These are phyloP conservation scores for Lagocephalus sceleratus DNA, from an alignment of 2,797 vertebrate genomes.

Conservation along the genomic window DNA sequence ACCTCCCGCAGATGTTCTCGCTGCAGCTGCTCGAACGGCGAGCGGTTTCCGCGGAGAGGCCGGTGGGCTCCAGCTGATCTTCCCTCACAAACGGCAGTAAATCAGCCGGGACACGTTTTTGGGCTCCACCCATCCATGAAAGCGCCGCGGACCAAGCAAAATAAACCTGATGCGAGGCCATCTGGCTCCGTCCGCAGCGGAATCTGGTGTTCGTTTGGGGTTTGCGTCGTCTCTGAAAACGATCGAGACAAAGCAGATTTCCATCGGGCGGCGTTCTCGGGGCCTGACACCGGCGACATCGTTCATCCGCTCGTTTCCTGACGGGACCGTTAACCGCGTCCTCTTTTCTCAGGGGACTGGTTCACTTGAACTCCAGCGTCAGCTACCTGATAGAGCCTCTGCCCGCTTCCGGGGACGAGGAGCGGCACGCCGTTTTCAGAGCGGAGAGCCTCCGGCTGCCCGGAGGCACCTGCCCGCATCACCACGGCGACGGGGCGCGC, in stretches of 20 bases:
- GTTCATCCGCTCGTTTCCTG: conserved; percentile 5
- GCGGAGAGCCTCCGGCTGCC: conserved; percentile 78
- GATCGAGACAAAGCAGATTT: too few relatives aligned
- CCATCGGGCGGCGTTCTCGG: too few relatives aligned
- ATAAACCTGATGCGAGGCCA: not conserved
- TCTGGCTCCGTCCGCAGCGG: not conserved
- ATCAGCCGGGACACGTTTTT: conserved; percentile 18
- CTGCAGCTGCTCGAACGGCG: conserved; percentile 60
- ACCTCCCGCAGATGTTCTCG: conserved; percentile 63
- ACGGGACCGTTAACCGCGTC: conserved; percentile 35
- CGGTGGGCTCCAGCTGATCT: conserved; percentile 23
- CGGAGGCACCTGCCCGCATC: conserved; percentile 77
- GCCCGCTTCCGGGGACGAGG: conserved; percentile 51
- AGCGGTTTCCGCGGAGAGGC: conserved; percentile 27
- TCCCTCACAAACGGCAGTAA: conserved; percentile 31
- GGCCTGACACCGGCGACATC: too few relatives aligned
- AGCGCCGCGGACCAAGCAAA: not conserved
- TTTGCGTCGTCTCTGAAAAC: not conserved
- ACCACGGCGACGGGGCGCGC: conserved; percentile 39
- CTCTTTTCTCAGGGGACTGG: conserved; percentile 84
- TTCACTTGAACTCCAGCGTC: conserved; percentile 81
- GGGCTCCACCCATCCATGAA: conserved; percentile 15
- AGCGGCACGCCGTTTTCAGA: conserved; percentile 84
- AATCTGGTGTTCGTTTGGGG: not conserved
- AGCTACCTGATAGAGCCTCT: conserved; percentile 91